phyloP scores from a whole-genome alignment of 1,140 invertebrate species.

The Dinothrombium tinctorium region DNA sequence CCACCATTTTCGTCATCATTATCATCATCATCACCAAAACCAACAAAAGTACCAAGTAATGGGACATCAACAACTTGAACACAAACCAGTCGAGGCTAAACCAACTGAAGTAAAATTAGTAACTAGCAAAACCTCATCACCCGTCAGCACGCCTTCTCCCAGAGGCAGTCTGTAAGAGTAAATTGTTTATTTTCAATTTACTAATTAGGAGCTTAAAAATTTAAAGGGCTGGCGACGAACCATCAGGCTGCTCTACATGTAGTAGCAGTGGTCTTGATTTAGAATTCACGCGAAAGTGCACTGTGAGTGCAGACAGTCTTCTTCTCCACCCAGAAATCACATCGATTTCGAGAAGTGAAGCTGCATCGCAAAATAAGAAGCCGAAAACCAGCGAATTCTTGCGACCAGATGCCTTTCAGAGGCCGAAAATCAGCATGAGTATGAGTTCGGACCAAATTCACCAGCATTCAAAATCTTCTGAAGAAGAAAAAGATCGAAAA shows the following conservation, averaged over 20 bases:
- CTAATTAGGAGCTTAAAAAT: too few relatives aligned
- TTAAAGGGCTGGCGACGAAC: slow-evolving; percentile 5
- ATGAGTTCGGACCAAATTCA: slow-evolving; percentile 9
- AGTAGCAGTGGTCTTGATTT: slow-evolving; percentile 11
- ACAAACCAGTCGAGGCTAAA: too few relatives aligned
- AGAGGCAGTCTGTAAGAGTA: too few relatives aligned
- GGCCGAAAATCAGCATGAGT: slow-evolving; percentile 4
- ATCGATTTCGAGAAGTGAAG: too few relatives aligned
- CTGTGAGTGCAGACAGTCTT: slow-evolving; percentile 13
- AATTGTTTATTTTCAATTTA: too few relatives aligned
- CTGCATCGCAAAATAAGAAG: neutral
- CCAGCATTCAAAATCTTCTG: neutral
- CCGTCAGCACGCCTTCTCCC: too few relatives aligned
- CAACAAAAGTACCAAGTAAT: too few relatives aligned
- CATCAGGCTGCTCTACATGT: slow-evolving; percentile 4
- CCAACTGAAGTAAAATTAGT: too few relatives aligned
- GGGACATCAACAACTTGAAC: too few relatives aligned
- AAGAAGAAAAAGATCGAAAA: neutral
- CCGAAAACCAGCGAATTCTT: neutral
- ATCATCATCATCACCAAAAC: too few relatives aligned
- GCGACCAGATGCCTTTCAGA: neutral
- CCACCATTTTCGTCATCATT: too few relatives aligned
- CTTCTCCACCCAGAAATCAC: slow-evolving; percentile 7
- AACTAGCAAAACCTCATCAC: too few relatives aligned
- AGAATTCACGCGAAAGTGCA: slow-evolving; percentile 16